Base-by-base conservation (phyloP, 1,140 invertebrate genomes). In the Drusus annulatus region DNA sequence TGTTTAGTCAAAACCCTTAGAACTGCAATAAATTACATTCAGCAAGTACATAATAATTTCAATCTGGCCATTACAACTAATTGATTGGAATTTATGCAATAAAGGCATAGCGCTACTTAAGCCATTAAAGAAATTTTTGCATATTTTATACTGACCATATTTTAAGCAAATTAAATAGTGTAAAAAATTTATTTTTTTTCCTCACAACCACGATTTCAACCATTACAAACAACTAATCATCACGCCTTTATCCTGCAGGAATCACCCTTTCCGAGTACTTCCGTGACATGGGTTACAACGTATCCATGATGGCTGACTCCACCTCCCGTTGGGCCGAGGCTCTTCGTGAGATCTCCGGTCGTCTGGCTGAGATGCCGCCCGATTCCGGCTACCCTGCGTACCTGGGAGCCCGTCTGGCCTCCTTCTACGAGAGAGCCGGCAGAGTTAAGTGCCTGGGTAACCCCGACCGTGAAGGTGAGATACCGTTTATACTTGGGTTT, bases 221-320 rank as follows among this genome's bases (percentile, higher is more conserved):
- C 36, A 13, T 45, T 13, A 13, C 8, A 31, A 69, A 69, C 17
- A 19, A 56, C 7, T n/a, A 56, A 17, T 56, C n/a, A 7, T 56
- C 3, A 2, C 2, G 2, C 19, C 4, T 56, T 56, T 17, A n/a
- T 17, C 19, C 54, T 16, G 13, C 84, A 94, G 96, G 97, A 87
- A 99, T 99, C 87, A 99, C 98, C 0, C 89, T 99, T 2, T 98
- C 98, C 25, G 98, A 99, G 90, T 99, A 99, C 89, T 99, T 99
- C 93, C 92, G 95, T 88, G 98, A 99, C 88, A 99, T 99, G 98
- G 99, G 99, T 90, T 99, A 99, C 92, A 98, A 99, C 87, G 98
- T 99, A 28, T 98, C 98, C 76, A 99, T 99, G 99, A 99, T 99
- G 99, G 99, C 99, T 85, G 99, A 99, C 90, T 99, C 98, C n/a